Conservation (phyloP, 1,140 invertebrate species). For the Pseudomyrmex sp. region DNA sequence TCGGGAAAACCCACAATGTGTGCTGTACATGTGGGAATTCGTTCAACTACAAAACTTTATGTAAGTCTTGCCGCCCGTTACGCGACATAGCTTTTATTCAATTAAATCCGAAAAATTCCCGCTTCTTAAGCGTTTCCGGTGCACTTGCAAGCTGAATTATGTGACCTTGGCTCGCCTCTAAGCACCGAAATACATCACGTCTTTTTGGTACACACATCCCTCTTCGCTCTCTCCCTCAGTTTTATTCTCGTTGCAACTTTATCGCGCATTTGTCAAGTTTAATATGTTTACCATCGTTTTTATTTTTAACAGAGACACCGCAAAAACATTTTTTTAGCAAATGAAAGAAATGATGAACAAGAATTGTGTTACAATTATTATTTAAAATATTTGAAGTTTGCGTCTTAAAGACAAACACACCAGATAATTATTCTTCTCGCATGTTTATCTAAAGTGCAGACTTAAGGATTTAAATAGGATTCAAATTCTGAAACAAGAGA, state of each 20-base stretch:
- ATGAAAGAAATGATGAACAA: too few relatives aligned
- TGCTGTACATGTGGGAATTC: not conserved
- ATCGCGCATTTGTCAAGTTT: not conserved
- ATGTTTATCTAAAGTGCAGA: too few relatives aligned
- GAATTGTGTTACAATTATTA: too few relatives aligned
- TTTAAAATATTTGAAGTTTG: too few relatives aligned
- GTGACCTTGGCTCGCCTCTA: constrained; percentile 13
- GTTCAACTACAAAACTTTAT: constrained; percentile 21
- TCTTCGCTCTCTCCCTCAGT: not conserved
- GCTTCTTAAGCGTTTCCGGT: constrained; percentile 6
- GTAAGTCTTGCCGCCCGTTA: constrained; percentile 31
- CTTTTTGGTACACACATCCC: too few relatives aligned
- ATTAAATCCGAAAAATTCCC: not conserved
- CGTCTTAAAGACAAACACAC: too few relatives aligned
- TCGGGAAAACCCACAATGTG: not conserved
- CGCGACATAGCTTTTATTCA: constrained; percentile 24
- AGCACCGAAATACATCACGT: not conserved
- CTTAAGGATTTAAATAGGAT: too few relatives aligned
- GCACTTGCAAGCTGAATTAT: constrained; percentile 13
- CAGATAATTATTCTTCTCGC: too few relatives aligned
- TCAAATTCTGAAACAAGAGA: too few relatives aligned
- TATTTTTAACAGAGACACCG: too few relatives aligned
- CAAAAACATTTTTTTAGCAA: too few relatives aligned
- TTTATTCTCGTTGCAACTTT: not conserved
- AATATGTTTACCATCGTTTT: too few relatives aligned